Base-by-base conservation (phyloP, 2,888 invertebrate genomes). In the Machimus rusticus region DNA sequence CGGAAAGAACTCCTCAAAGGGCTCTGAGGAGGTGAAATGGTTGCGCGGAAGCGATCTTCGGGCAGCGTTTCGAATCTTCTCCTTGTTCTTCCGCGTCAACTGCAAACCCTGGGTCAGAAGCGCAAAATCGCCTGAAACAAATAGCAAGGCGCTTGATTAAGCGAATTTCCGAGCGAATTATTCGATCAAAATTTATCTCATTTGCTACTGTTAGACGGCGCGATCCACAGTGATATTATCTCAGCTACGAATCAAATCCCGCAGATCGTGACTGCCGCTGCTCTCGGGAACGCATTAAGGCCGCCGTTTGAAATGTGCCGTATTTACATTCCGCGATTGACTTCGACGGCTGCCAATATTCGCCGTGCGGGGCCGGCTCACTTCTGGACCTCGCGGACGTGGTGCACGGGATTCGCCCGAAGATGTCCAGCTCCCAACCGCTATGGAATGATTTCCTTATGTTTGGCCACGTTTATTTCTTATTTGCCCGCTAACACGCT, bases 231-330 rank as follows among this genome's bases (percentile, higher is more conserved):
- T 57, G 31, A 31, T 34, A 31, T 82, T 82, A 82, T 82, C 82
- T 66, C 31, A 57, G 82, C 39, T 66, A 57, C 82, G 57, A 82
- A 82, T 82, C 82, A 82, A 57, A 37, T 66, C 66, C 19, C 66
- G 51, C 28, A 82, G 66, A 82, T 82, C 82, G 82, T 82, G 82
- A 82, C 82, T 66, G 57, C 82, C 37, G 57, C 82, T 82, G 57
- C 55, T 57, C 57, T 85, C 39, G 8, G 55, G 84, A 87, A 85
- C 87, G 84, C 84, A 87, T 76, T 84, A 87, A 87, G 84, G 57
- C 57, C 34, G 82, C 74, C 81, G 87, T 87, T 87, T 87, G 87
- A 87, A 87, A 84, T 87, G 77, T 78, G 87, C 87, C 87, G 87
- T 87, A 87, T 87, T 87, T 87, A 81, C 87, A 87, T 87, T 84